Evolutionary conservation across 30 jellyfish, hydroid and myxozoan genomes (phyloP).

Genomic region (Chrysaora quinquecirrha): DNA sequence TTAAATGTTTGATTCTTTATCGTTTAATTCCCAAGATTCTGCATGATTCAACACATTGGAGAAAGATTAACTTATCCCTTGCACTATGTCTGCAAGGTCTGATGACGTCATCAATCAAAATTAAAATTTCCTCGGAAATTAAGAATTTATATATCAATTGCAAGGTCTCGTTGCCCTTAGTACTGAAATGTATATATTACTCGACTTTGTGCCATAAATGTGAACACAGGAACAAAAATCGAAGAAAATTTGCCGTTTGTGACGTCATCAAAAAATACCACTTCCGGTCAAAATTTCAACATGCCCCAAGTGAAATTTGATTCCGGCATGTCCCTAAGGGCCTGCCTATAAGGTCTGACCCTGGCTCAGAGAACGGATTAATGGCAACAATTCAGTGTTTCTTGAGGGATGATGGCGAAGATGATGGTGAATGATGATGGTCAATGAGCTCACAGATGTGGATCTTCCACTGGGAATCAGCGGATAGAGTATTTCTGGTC

Average conservation of each 20-base stretch:
- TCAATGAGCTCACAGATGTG: too few relatives aligned
- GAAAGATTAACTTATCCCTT: not conserved
- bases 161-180: not conserved
- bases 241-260: slow-evolving; percentile 6
- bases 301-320: too few relatives aligned
- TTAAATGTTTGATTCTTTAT: slow-evolving; percentile 15
- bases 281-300: too few relatives aligned
- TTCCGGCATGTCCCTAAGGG: slow-evolving; percentile 11
- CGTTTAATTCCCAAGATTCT: not conserved
- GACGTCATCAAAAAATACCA: slow-evolving; percentile 22
- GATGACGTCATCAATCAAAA: not conserved
- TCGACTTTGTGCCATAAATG: not conserved
- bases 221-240: not conserved
- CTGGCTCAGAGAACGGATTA: too few relatives aligned
- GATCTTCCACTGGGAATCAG: too few relatives aligned
- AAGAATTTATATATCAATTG: not conserved
- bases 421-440: too few relatives aligned
- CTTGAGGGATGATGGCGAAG: too few relatives aligned
- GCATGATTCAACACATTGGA: slow-evolving; percentile 5
- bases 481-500: too few relatives aligned
- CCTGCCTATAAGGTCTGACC: too few relatives aligned
- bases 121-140: not conserved
- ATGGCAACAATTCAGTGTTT: too few relatives aligned
- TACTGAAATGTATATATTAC: too few relatives aligned
- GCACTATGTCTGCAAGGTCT: not conserved